phyloP scores from a whole-genome alignment of 92 coral and sea anemone species.

The Scolanthus callimorphus region DNA sequence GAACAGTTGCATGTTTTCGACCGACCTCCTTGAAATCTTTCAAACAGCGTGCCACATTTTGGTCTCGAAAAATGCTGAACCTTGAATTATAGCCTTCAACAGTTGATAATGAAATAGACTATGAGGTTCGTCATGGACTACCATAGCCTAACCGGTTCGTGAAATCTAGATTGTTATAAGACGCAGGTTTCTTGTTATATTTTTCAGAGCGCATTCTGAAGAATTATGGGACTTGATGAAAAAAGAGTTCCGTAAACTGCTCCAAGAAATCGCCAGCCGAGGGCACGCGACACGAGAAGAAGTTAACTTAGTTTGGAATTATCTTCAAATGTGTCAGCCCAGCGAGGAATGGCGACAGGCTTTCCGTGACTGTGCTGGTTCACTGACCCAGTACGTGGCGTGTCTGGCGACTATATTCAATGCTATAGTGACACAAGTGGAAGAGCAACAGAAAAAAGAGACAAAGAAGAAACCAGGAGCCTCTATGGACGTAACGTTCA shows the following conservation, averaged over 20 bases:
- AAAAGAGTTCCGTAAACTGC: neutral
- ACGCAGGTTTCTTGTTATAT: too few species aligned
- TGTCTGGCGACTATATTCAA: neutral
- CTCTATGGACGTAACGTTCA: neutral
- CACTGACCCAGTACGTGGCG: neutral
- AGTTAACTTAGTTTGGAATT: neutral
- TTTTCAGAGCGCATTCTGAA: too few species aligned
- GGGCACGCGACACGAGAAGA: neutral
- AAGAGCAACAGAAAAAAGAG: neutral
- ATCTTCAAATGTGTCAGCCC: neutral
- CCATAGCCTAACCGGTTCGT: too few species aligned
- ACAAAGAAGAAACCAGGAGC: neutral
- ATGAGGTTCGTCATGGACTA: too few species aligned
- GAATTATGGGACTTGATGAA: too few species aligned
- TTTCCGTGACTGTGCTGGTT: neutral
- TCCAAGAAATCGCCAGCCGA: neutral
- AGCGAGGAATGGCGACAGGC: neutral
- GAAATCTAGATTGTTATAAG: too few species aligned
- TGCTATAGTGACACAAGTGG: neutral
- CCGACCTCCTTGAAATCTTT: too few species aligned
- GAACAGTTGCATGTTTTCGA: too few species aligned
- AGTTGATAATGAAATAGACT: too few species aligned
- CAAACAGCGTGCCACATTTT: too few species aligned
- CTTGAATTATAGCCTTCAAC: too few species aligned
- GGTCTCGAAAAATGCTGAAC: too few species aligned